phyloP scores from a whole-genome alignment of 2,113 vertebrate species.

The Baryphthengus martii region DNA sequence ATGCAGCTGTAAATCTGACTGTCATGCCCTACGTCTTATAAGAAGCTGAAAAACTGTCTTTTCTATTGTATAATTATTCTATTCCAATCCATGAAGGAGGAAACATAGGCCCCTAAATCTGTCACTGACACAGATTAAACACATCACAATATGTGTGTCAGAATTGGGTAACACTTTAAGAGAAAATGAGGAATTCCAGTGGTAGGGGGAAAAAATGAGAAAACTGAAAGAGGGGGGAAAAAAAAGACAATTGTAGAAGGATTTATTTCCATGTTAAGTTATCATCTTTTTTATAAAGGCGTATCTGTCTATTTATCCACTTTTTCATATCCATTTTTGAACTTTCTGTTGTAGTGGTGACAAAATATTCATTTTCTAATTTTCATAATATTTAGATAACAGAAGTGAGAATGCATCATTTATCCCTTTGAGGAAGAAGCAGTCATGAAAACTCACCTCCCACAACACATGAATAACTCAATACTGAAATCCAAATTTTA shows the following conservation, averaged over 20 bases:
- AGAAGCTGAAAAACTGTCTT: not conserved
- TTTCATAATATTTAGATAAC: not conserved
- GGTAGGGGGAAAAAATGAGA: no score
- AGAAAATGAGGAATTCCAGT: not conserved
- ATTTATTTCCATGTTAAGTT: not conserved
- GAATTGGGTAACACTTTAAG: not conserved
- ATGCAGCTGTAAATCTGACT: not conserved
- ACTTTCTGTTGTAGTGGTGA: not conserved
- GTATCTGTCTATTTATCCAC: not conserved
- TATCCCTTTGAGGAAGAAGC: not conserved
- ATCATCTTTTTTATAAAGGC: not conserved
- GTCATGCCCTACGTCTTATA: not conserved
- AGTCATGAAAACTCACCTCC: accelerated
- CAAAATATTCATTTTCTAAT: not conserved
- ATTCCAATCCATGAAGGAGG: not conserved
- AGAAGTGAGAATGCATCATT: not conserved
- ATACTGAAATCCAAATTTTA: not conserved
- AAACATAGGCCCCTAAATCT: not conserved
- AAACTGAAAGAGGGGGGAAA: accelerated
- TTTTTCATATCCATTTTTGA: not conserved
- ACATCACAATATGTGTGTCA: not conserved
- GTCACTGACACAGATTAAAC: not conserved
- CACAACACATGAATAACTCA: not conserved
- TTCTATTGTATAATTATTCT: not conserved
- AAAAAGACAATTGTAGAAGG: not conserved